Percentiles rank a stretch among this genome's conserved stretches.
Conservation (phyloP, 2,797 vertebrate species). For the Fringilla coelebs region DNA sequence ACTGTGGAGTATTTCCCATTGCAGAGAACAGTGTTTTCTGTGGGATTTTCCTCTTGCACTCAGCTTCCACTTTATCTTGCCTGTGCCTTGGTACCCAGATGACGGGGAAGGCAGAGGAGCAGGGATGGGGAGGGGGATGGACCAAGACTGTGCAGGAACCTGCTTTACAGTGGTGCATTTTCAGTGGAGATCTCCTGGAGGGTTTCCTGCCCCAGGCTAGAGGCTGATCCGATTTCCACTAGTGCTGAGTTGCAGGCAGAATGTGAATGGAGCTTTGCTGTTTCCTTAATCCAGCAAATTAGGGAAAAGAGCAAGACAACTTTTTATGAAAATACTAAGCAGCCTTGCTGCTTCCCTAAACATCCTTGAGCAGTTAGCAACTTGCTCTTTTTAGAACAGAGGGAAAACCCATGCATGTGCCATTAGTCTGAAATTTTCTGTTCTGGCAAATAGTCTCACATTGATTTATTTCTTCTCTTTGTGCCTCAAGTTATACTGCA, state of each 20-base stretch:
- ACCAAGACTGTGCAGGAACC: neutral
- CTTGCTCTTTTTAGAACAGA: neutral
- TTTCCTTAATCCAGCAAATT: neutral
- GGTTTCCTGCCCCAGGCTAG: neutral
- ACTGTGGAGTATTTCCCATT: neutral
- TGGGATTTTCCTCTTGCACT: neutral
- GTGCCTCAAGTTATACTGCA: neutral
- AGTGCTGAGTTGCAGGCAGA: neutral
- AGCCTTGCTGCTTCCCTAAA: neutral
- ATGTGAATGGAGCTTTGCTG: neutral
- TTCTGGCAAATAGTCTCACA: neutral
- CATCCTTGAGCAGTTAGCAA: neutral
- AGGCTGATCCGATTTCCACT: neutral
- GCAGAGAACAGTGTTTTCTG: neutral
- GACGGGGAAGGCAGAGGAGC: neutral
- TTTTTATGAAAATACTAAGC: neutral
- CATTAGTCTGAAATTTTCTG: neutral
- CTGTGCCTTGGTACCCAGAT: neutral
- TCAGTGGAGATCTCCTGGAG: neutral
- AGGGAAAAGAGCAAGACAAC: neutral
- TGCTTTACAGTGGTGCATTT: neutral
- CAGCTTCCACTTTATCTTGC: neutral
- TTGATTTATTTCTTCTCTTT: slow-evolving; percentile 30
- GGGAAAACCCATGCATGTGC: neutral
- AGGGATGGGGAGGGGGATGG: neutral